Conservation (phyloP, 92 coral and sea anemone genomes). For the Pocillopora grandis region DNA sequence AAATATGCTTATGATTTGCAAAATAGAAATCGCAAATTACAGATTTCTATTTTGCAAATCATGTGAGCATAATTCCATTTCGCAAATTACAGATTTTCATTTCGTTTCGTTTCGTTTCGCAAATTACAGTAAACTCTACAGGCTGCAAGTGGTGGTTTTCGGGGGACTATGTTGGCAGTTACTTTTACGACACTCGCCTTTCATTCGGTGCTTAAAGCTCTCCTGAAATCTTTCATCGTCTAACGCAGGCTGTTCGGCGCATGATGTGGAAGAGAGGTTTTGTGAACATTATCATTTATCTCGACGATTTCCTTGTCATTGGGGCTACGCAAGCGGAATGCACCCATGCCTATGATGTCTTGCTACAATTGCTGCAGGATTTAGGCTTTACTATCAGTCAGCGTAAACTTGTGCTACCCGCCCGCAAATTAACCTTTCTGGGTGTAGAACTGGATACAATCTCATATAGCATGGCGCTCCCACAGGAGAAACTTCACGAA, state of each 20-base stretch:
- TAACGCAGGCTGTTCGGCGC: too few relatives aligned
- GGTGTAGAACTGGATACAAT: background rate
- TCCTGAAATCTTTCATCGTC: too few relatives aligned
- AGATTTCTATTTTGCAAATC: too few relatives aligned
- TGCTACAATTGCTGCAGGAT: background rate
- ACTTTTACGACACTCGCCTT: too few relatives aligned
- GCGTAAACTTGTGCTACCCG: slow-evolving; percentile 1
- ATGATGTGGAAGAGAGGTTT: slow-evolving; percentile 34
- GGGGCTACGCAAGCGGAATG: slow-evolving; percentile 38
- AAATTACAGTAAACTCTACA: slow-evolving; percentile 22
- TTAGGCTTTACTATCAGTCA: slow-evolving; percentile 21
- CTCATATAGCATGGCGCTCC: background rate
- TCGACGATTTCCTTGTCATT: too few relatives aligned
- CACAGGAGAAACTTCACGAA: background rate
- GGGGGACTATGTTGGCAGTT: background rate
- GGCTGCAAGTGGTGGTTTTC: slow-evolving; percentile 27
- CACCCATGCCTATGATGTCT: slow-evolving; percentile 3
- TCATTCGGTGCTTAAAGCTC: too few relatives aligned
- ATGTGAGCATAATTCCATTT: too few relatives aligned
- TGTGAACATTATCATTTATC: too few relatives aligned
- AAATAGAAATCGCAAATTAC: too few relatives aligned
- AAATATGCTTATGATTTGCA: too few relatives aligned
- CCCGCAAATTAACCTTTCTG: background rate
- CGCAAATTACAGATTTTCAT: too few relatives aligned
- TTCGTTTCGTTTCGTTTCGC: too few relatives aligned